Evolutionary conservation across 1,140 invertebrate species (phyloP).

Genomic region (Drosophila punjabiensis): DNA sequence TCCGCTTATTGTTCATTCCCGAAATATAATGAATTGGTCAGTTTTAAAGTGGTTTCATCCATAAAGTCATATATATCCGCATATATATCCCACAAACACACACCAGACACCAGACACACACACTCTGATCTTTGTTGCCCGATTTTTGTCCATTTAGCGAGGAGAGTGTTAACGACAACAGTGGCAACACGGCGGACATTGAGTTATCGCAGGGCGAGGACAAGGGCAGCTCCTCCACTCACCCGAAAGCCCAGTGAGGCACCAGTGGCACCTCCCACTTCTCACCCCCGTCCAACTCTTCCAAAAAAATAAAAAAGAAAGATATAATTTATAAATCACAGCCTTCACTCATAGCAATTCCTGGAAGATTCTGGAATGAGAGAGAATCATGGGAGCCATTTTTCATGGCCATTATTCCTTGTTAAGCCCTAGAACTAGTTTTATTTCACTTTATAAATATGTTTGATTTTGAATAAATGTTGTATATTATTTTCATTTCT

Average conservation of each 20-base stretch:
- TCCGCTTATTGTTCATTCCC: slow-evolving; percentile 59
- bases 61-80: slow-evolving; percentile 18
- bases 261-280: slow-evolving; percentile 8
- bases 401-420: slow-evolving; percentile 17
- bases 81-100: slow-evolving; percentile 9
- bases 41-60: slow-evolving; percentile 59
- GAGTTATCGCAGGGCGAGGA: slow-evolving; percentile 71
- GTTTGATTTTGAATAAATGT: slow-evolving; percentile 34
- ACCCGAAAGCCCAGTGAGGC: slow-evolving; percentile 62
- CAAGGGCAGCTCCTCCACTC: slow-evolving; percentile 31
- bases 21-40: slow-evolving; percentile 59
- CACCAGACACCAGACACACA: slow-evolving; percentile 21
- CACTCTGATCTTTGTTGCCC: slow-evolving; percentile 44
- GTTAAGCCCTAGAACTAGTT: slow-evolving; percentile 36
- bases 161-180: slow-evolving; percentile 58
- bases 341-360: slow-evolving; percentile 28
- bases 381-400: slow-evolving; percentile 27
- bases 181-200: slow-evolving; percentile 63
- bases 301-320: background rate
- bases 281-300: background rate
- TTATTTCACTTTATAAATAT: slow-evolving; percentile 44
- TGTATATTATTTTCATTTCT: slow-evolving; percentile 2
- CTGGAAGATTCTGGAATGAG: slow-evolving; percentile 3
- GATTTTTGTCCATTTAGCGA: slow-evolving; percentile 70
- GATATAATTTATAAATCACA: slow-evolving; percentile 20